Percentiles rank a stretch among this genome's conserved stretches.
These are phyloP conservation scores for Crotalus horridus DNA, from an alignment of 2,113 vertebrate genomes.

Conservation along the genomic window DNA sequence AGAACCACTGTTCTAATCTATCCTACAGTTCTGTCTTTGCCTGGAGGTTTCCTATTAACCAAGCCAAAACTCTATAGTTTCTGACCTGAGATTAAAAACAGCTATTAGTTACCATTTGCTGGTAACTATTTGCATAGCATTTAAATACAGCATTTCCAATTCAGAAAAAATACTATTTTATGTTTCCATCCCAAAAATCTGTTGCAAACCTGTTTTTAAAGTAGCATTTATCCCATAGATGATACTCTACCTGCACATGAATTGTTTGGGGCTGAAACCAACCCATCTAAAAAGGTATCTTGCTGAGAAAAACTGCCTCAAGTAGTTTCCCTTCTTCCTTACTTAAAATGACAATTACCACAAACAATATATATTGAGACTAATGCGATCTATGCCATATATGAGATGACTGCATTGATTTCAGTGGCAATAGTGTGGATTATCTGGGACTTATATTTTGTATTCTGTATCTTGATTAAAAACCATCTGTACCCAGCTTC, in stretches of 20 bases:
- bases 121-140: background rate
- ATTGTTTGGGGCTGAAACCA: background rate
- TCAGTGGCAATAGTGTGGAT: constrained; percentile 22
- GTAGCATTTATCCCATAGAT: background rate
- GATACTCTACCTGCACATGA: background rate
- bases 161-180: background rate
- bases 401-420: background rate
- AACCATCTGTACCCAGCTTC: constrained; percentile 15
- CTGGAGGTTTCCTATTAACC: background rate
- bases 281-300: background rate
- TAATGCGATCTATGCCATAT: constrained; percentile 23
- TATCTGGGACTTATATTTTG: background rate
- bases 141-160: background rate
- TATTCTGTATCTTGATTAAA: background rate
- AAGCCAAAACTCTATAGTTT: background rate
- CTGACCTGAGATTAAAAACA: background rate
- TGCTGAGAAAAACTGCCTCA: too few relatives aligned
- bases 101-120: background rate
- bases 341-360: background rate
- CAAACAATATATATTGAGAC: constrained; percentile 29
- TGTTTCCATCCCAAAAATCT: background rate
- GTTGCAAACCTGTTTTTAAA: background rate
- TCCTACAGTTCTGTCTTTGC: background rate
- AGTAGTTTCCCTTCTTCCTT: background rate
- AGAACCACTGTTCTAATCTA: too few relatives aligned